Evolutionary conservation across 2,797 vertebrate species (phyloP).

Genomic region (Pantherophis vulpinus): DNA sequence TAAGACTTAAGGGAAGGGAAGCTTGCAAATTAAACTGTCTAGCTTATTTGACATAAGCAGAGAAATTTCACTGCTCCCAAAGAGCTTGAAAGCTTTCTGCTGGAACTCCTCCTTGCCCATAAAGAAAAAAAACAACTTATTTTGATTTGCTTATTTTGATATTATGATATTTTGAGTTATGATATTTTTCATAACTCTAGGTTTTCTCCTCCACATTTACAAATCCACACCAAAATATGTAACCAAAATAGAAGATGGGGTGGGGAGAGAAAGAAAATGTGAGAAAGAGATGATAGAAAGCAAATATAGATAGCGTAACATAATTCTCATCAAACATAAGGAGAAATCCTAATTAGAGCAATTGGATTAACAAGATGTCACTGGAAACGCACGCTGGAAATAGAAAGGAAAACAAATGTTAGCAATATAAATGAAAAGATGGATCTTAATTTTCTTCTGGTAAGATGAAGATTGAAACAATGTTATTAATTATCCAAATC

Average conservation of each 20-base stretch:
- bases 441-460: constrained; percentile 22
- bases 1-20: constrained; percentile 63
- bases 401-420: constrained; percentile 61
- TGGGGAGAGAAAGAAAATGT: not conserved
- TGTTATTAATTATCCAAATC: constrained; percentile 28
- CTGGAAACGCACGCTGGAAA: constrained; percentile 42
- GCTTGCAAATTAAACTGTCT: constrained; percentile 66
- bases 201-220: not conserved
- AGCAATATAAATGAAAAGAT: constrained; percentile 43
- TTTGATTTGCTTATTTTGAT: constrained; percentile 28
- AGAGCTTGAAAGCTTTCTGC: constrained; percentile 5
- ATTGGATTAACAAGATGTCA: constrained; percentile 31
- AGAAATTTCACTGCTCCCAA: constrained; percentile 46
- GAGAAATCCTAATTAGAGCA: constrained; percentile 20
- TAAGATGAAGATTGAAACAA: constrained; percentile 11
- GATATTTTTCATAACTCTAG: not conserved
- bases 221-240: not conserved
- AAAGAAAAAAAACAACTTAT: constrained; percentile 27
- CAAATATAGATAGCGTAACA: constrained; percentile 11
- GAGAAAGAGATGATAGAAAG: constrained; percentile 2
- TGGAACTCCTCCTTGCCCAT: constrained; percentile 34
- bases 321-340: constrained; percentile 26
- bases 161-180: constrained; percentile 1
- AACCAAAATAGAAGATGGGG: constrained; percentile 10
- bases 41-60: constrained; percentile 47